Evolutionary conservation across 1,140 invertebrate genomes (phyloP), one percentile per base, ranked within the genome.

Genomic region (Phymorhynchus buccinoides): DNA sequence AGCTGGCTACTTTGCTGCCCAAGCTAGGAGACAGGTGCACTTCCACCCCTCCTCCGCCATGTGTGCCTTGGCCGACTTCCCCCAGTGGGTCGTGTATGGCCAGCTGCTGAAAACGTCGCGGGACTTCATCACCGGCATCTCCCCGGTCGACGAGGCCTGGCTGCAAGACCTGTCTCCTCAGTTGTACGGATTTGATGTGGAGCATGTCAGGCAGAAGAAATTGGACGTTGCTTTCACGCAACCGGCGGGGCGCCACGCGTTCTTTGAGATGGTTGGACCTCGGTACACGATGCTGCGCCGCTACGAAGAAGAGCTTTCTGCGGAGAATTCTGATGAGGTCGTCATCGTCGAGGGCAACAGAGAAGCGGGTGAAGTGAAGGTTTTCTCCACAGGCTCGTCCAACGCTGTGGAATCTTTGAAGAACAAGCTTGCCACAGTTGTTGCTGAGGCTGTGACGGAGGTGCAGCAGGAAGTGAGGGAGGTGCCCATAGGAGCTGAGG

Each of bases 21-120:
- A 80, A 14, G 78, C 85, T 42, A 62, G 87, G 7, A 88, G 89
- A 30, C 84, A 0, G n/a, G 89, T 91, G 7, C 83, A 89, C 75
- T 16, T 91, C 22, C 90, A 92, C 86, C 91, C 91, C 22, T 91
- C 91, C 0, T 91, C 90, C 22, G 48, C 85, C 41, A 32, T 92
- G 30, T 68, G 80, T 32, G 41, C 80, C 48, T 73, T 89, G 27
- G 88, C 83, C 35, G n/a, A 82, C n/a, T 83, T 82, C 16, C 90
- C 90, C 44, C 62, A 88, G n/a, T 91, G 90, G 90, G 66, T 92
- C 18, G 89, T 92, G 16, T 90, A 87, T 71, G 85, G 87, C 22
- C 84, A 88, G 71, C 79, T 90, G 2, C 44, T 90, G 37, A 87
- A 88, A 79, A 91, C 91, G 1, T 91, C 89, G n/a, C 66, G 73